A percentile compares a stretch with the other conserved stretches of the same genome.
phyloP scores from a whole-genome alignment of 2,888 invertebrate genomes.

The Cephus nigrinus region DNA sequence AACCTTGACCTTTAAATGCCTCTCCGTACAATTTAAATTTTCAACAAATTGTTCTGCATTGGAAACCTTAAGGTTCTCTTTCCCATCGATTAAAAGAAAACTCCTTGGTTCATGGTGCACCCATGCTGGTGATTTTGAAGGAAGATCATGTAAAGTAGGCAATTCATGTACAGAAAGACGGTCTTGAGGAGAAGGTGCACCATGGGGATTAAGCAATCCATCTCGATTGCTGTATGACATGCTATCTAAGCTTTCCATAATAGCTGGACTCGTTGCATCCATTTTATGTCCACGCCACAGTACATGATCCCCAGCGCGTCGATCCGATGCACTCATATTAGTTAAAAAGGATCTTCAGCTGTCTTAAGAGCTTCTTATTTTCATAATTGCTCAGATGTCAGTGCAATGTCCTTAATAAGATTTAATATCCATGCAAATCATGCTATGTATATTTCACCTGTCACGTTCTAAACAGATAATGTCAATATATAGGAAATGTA shows the following conservation, averaged over 20 bases:
- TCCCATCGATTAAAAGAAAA: slow-evolving; percentile 73
- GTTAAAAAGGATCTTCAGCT: not conserved
- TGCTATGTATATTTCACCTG: not conserved
- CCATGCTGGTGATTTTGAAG: slow-evolving; percentile 12
- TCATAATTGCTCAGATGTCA: not conserved
- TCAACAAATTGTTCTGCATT: slow-evolving; percentile 70
- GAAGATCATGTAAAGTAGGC: slow-evolving; percentile 21
- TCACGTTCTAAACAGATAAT: not conserved
- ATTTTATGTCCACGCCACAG: slow-evolving; percentile 32
- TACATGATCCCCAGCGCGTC: slow-evolving; percentile 21
- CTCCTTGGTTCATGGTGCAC: slow-evolving; percentile 54
- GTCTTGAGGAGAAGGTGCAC: slow-evolving; percentile 12
- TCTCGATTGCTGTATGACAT: slow-evolving; percentile 32
- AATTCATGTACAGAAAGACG: slow-evolving; percentile 35
- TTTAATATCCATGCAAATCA: not conserved
- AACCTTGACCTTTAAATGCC: slow-evolving; percentile 76
- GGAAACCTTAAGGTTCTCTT: slow-evolving; percentile 72
- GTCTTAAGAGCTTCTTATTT: not conserved
- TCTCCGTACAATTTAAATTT: slow-evolving; percentile 66
- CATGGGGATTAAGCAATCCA: slow-evolving; percentile 22
- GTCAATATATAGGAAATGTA: not conserved
- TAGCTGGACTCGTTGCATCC: slow-evolving; percentile 51
- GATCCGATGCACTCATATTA: slow-evolving; percentile 26
- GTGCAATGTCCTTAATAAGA: not conserved
- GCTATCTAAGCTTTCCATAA: slow-evolving; percentile 60